Evolutionary conservation across 2,888 invertebrate species (phyloP).

Genomic region (Trachelus tabidus): DNA sequence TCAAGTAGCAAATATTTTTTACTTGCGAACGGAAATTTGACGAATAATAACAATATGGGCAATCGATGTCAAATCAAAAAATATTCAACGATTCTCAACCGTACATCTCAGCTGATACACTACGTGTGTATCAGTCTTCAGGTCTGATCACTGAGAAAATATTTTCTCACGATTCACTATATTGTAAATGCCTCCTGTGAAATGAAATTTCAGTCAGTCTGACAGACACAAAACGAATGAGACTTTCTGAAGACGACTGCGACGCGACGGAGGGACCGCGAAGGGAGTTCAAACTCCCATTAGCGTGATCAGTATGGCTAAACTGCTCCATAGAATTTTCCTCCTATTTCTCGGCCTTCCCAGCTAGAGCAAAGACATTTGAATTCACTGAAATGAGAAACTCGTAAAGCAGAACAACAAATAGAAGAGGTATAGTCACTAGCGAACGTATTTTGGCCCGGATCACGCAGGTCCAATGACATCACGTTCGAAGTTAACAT

Average conservation of each 20-base stretch:
- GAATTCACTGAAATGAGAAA: slow-evolving; percentile 7
- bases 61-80: too few relatives aligned
- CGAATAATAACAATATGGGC: too few relatives aligned
- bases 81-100: too few relatives aligned
- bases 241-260: slow-evolving; percentile 19
- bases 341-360: slow-evolving; percentile 26
- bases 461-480: too few relatives aligned
- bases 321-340: slow-evolving; percentile 30
- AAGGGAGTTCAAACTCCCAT: slow-evolving; percentile 37
- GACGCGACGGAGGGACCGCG: slow-evolving; percentile 20
- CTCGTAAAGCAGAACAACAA: background rate
- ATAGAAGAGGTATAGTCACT: too few relatives aligned
- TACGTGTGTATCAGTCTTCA: too few relatives aligned
- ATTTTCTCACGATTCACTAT: background rate
- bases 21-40: too few relatives aligned
- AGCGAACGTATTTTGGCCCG: too few relatives aligned
- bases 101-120: too few relatives aligned
- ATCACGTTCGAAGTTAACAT: too few relatives aligned
- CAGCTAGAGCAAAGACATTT: slow-evolving; percentile 12
- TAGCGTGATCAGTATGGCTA: slow-evolving; percentile 34
- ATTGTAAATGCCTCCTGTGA: slow-evolving; percentile 28
- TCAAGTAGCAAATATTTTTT: too few relatives aligned
- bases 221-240: slow-evolving; percentile 13
- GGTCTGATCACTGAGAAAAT: too few relatives aligned
- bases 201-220: slow-evolving; percentile 44